phyloP scores from a whole-genome alignment of 2,113 vertebrate genomes.

The Jaculus jaculus region DNA sequence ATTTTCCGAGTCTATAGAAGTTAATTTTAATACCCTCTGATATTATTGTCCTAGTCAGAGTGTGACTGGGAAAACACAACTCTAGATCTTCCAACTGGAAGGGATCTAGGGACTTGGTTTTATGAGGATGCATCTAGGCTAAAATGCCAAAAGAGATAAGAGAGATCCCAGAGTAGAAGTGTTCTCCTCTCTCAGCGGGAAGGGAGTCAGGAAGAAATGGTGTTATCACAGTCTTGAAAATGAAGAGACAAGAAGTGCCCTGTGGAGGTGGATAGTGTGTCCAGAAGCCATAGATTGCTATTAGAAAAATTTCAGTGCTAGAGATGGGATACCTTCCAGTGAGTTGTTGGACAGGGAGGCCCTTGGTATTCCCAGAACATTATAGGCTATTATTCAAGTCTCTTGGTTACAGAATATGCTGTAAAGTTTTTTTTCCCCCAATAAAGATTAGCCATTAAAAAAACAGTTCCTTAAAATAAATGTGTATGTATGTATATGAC shows the following conservation, averaged over 20 bases:
- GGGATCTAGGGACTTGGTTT: constrained; percentile 13
- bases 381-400: too few species aligned
- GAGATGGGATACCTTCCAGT: too few species aligned
- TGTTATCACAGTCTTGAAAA: not conserved
- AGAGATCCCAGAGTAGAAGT: not conserved
- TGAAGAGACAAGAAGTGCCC: not conserved
- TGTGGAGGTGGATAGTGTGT: too few species aligned
- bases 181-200: not conserved
- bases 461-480: not conserved
- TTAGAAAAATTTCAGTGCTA: too few species aligned
- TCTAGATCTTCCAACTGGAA: not conserved
- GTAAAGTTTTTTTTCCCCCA: too few species aligned
- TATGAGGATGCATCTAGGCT: not conserved
- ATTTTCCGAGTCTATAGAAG: not conserved
- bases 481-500: not conserved
- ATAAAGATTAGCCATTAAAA: not conserved
- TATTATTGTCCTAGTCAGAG: not conserved
- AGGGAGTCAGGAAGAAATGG: not conserved
- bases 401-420: too few species aligned
- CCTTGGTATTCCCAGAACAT: too few species aligned
- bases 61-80: not conserved
- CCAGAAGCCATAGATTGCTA: too few species aligned
- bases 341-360: too few species aligned
- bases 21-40: constrained; percentile 35
- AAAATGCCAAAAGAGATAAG: constrained; percentile 11